These are phyloP conservation scores for Synanthedon andrenaeformis DNA, from an alignment of 2,888 invertebrate genomes.

Conservation along the genomic window DNA sequence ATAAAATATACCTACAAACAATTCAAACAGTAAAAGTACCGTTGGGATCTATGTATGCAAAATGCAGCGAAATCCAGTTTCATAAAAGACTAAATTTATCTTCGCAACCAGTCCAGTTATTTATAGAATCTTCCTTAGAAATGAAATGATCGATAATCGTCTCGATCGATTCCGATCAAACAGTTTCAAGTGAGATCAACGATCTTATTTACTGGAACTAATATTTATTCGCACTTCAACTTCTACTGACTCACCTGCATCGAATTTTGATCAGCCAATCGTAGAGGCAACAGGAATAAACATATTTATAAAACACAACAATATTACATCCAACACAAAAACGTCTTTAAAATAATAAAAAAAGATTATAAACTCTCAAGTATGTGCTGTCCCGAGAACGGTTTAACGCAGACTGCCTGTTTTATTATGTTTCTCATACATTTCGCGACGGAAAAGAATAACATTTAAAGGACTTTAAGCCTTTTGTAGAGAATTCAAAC, in stretches of 20 bases:
- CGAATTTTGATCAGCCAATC: neutral
- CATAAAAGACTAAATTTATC: too few species aligned
- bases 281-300: neutral
- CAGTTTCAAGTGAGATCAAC: slow-evolving; percentile 53
- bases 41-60: too few species aligned
- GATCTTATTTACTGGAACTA: slow-evolving; percentile 32
- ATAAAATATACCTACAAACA: too few species aligned
- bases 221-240: neutral
- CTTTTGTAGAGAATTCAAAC: too few species aligned
- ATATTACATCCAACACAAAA: neutral
- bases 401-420: slow-evolving; percentile 32
- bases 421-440: slow-evolving; percentile 13
- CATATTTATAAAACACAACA: neutral
- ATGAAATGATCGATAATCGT: neutral
- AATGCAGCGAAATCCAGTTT: too few species aligned
- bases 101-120: too few species aligned
- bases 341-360: neutral
- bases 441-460: neutral
- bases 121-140: too few species aligned
- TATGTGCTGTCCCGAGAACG: slow-evolving; percentile 21
- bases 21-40: too few species aligned
- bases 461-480: too few species aligned
- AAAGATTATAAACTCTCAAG: slow-evolving; percentile 6
- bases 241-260: neutral
- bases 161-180: neutral